These are phyloP conservation scores for Denticeps clupeoides DNA, from an alignment of 2,797 vertebrate species.

Conservation along the genomic window DNA sequence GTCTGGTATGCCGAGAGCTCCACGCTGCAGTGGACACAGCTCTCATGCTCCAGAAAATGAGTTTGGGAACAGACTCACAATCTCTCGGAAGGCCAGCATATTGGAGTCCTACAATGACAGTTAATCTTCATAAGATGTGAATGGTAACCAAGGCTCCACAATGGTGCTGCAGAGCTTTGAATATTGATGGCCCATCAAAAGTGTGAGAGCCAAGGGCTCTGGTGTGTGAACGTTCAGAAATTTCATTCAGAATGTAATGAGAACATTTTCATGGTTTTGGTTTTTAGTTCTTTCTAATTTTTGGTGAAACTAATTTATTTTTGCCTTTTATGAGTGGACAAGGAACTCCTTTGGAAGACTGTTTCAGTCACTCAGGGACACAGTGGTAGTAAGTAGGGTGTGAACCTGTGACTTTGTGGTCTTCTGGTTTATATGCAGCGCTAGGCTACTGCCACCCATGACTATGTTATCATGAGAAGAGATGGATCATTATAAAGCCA, in stretches of 20 bases:
- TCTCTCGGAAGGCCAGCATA: conserved; percentile 25
- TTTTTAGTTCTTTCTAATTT: no score
- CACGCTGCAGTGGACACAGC: conserved; percentile 17
- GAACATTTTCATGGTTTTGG: no score
- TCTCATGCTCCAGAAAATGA: conserved; percentile 26
- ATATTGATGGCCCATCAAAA: conserved; percentile 32
- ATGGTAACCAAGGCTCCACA: conserved; percentile 33
- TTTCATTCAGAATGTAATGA: conserved; percentile 19
- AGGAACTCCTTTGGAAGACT: no score
- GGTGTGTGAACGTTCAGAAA: background rate
- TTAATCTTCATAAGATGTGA: conserved; percentile 52
- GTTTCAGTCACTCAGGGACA: no score
- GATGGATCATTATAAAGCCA: no score
- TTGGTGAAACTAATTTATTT: no score
- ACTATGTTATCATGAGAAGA: no score
- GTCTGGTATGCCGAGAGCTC: conserved; percentile 47
- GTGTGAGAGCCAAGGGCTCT: conserved; percentile 7
- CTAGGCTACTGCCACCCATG: no score
- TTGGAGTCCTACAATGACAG: conserved; percentile 44
- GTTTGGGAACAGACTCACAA: conserved; percentile 22
- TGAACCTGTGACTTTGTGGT: no score
- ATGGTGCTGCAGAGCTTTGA: conserved; percentile 25
- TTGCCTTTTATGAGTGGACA: no score
- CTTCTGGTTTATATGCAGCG: no score
- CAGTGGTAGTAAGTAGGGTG: no score